Conservation (phyloP, 2,888 invertebrate species). For the Caradrina kadenii region DNA sequence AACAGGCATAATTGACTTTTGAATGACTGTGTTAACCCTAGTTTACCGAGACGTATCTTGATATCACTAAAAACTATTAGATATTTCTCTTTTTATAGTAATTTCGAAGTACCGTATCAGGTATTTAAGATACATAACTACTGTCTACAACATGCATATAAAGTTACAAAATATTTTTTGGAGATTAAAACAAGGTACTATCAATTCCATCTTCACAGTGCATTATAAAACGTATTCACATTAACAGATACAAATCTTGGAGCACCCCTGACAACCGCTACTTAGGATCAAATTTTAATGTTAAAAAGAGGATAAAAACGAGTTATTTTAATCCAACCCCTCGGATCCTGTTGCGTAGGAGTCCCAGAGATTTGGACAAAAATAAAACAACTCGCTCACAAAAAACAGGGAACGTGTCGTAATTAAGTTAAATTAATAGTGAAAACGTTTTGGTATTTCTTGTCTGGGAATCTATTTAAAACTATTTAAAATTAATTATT, state of each 20-base stretch:
- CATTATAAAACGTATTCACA: slow-evolving; percentile 41
- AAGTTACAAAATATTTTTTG: slow-evolving; percentile 20
- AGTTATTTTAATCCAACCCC: slow-evolving; percentile 77
- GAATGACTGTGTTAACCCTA: not conserved
- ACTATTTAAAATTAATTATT: not conserved
- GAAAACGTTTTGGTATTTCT: slow-evolving; percentile 33
- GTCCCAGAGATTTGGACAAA: slow-evolving; percentile 52
- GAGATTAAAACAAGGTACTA: slow-evolving; percentile 22
- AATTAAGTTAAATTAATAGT: slow-evolving; percentile 50
- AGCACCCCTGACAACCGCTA: slow-evolving; percentile 51
- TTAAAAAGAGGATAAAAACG: slow-evolving; percentile 65
- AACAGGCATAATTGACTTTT: not conserved
- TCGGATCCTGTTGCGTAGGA: slow-evolving; percentile 59
- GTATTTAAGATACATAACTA: not conserved
- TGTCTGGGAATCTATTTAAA: slow-evolving; percentile 1
- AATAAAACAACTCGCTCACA: slow-evolving; percentile 60
- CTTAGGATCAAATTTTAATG: slow-evolving; percentile 70
- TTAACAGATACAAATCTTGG: slow-evolving; percentile 63
- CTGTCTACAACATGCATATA: not conserved
- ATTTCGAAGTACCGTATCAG: not conserved
- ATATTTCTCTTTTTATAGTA: not conserved
- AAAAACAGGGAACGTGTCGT: slow-evolving; percentile 51
- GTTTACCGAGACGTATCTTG: not conserved
- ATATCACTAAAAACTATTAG: not conserved
- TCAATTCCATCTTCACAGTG: slow-evolving; percentile 51